Base-by-base conservation (phyloP, 2,797 vertebrate species). In the Urophycis tenuis region DNA sequence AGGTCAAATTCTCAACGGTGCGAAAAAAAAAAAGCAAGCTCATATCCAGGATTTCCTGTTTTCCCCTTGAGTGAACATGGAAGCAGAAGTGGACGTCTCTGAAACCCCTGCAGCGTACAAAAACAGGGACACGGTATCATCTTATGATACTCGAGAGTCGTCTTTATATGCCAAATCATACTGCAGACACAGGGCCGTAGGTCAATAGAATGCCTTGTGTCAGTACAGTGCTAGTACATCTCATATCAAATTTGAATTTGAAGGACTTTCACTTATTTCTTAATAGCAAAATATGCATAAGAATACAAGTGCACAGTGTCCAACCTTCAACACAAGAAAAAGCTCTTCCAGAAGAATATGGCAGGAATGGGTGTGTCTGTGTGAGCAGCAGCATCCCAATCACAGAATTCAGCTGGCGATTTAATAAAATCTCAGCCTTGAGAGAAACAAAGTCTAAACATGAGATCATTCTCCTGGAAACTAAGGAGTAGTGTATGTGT, bases 341-440 rank as follows among this genome's bases (percentile, higher is more conserved):
- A n/a, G 6, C 39, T 12, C 39, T 41, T 41, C 1, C 12, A 41
- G 10, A 41, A 41, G 6, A 41, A 41, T 41, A 41, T 4, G 39
- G 39, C 34, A 11, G 12, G 6, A 10, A 8, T 41, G 39, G 7
- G 39, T 41, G 39, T 41, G 39, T n/a, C n/a, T n/a, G n/a, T n/a
- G 41, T 17, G 41, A 19, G 45, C 45, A 5, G 45, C 71, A 72
- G 12, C 29, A 85, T 88, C 85, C n/a, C n/a, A n/a, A n/a, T n/a
- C n/a, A n/a, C n/a, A 86, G 67, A 80, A 86, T 75, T 81, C 76
- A 75, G 71, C 45, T 74, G 45, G 60, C 0, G 0, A 71, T 34
- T 39, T 78, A 81, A 85, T 84, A 71, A 76, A 85, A 88, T 87
- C 33, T 79, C 72, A 82, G 76, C 41, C 74, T 77, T 78, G 22